Evolutionary conservation across 2,888 invertebrate species (phyloP), one percentile per base, ranked within the genome.

Genomic region (Ypsolopha scabrella): DNA sequence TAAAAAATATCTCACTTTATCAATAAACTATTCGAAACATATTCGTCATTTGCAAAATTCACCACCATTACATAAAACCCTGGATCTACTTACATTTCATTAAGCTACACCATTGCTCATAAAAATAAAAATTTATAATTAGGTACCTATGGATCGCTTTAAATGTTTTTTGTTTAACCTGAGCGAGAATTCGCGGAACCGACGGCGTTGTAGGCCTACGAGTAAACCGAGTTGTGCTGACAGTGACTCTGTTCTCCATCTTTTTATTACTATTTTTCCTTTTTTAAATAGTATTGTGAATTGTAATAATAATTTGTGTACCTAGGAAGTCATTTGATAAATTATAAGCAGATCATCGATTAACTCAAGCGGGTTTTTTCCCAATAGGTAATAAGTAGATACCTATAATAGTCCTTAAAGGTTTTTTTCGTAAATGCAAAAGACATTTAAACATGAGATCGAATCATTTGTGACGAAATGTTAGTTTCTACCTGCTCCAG

Each of bases 1-100:
- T 49, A 49, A 39, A 50, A 50, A 50, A 50, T 50, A 50, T 50
- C 50, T 50, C 50, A 50, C 50, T 50, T 50, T 43, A 49, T 49
- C 24, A 14, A 14, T 49, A 49, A 49, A 49, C 41, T 41, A 49
- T 39, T 8, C 39, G 41, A 49, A 11, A 49, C 49, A 49, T 41
- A 49, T 49, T 49, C 41, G 49, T 34, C 39, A 34, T 41, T 11
- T 9, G 39, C 39, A n/a, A 49, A 41, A 24, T 38, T 33, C 41
- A 49, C 49, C 41, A 49, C 41, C 24, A 49, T 33, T 34, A 49
- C 49, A 49, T 34, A n/a, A 47, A 47, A 47, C 13, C 47, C 43
- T 43, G 43, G 14, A 4, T 43, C 43, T 43, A 43, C 43, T 43
- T 43, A 43, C 6, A 43, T 43, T 38, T 1, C 11, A 39, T 39